Evolutionary conservation across 2,113 vertebrate genomes (phyloP).

Genomic region (Ochotona curzoniae): DNA sequence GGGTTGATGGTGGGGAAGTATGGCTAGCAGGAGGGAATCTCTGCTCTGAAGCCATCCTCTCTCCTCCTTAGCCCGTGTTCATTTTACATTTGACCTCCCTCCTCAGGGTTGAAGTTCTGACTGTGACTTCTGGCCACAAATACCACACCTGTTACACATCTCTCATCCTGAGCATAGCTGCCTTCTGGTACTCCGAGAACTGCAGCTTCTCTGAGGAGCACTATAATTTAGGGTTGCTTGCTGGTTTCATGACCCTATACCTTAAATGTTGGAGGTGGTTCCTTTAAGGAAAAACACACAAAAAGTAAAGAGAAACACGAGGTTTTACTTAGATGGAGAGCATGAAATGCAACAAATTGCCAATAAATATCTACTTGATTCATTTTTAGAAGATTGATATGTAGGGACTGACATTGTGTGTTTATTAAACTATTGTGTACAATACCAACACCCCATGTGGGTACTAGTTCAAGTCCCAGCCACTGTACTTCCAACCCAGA

Average conservation of each 20-base stretch:
- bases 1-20: not conserved
- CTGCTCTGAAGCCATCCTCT: not conserved
- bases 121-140: not conserved
- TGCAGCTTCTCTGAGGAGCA: not conserved
- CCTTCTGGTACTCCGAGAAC: not conserved
- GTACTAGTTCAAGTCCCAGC: no score
- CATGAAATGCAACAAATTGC: conserved; percentile 12
- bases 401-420: no score
- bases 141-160: not conserved
- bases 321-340: not conserved
- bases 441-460: no score
- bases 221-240: not conserved
- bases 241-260: not conserved
- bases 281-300: not conserved
- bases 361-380: no score
- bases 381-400: not conserved
- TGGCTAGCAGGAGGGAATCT: no score
- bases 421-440: no score
- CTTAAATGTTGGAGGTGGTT: not conserved
- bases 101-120: not conserved
- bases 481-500: no score
- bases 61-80: not conserved
- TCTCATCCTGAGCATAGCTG: not conserved
- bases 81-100: not conserved
- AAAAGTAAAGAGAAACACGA: not conserved